Conservation (phyloP, 2,888 invertebrate genomes). For the Carpatolechia fugitivella region DNA sequence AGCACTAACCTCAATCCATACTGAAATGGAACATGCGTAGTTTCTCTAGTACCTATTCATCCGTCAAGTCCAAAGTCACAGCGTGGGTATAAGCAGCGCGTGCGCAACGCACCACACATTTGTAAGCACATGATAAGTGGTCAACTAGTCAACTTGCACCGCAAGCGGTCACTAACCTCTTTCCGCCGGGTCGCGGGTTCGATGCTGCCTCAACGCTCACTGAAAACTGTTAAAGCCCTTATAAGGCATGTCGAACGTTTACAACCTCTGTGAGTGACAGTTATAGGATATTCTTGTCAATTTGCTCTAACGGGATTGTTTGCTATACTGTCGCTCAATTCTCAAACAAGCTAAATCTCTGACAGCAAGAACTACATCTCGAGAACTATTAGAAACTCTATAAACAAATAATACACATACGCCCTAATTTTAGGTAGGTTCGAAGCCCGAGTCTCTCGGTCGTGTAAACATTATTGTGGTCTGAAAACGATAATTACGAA, state of each 20-base stretch:
- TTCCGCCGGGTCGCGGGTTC: slow-evolving; percentile 33
- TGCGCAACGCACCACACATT: slow-evolving; percentile 24
- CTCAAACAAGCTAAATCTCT: too few species aligned
- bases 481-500: too few species aligned
- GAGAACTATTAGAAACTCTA: too few species aligned
- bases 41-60: neutral
- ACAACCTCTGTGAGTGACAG: slow-evolving; percentile 7
- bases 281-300: neutral
- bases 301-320: neutral
- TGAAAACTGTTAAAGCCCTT: slow-evolving; percentile 22
- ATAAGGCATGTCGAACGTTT: slow-evolving; percentile 5
- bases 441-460: too few species aligned
- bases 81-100: slow-evolving; percentile 17
- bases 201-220: slow-evolving; percentile 37
- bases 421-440: too few species aligned
- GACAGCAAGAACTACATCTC: too few species aligned
- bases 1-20: too few species aligned
- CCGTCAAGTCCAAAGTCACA: neutral
- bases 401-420: too few species aligned
- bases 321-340: too few species aligned
- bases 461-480: too few species aligned
- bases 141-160: slow-evolving; percentile 38
- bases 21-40: too few species aligned
- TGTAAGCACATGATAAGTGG: slow-evolving; percentile 37
- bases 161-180: slow-evolving; percentile 43